These are phyloP conservation scores for Nothoprocta perdicaria DNA, from an alignment of 2,113 vertebrate species.

Conservation along the genomic window DNA sequence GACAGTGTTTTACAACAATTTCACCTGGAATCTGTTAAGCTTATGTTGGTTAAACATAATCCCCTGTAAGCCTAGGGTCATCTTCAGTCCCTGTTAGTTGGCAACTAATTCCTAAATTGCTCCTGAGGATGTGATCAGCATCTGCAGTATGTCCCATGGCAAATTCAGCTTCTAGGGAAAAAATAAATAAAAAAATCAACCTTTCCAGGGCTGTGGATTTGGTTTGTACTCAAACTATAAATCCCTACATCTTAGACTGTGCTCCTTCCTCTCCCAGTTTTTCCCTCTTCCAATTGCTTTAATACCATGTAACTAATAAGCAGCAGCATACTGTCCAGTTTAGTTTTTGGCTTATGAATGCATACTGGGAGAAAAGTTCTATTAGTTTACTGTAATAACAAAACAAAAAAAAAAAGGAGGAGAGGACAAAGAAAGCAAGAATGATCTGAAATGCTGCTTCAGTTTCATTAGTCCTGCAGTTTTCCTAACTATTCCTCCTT, in stretches of 20 bases:
- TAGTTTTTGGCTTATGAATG: conserved; percentile 39
- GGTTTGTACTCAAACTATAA: neutral
- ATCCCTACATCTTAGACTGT: neutral
- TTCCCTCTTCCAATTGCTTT: neutral
- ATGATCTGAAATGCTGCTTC: neutral
- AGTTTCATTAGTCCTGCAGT: neutral
- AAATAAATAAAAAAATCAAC: neutral
- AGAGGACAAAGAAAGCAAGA: neutral
- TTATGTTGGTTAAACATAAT: neutral
- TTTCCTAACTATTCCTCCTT: neutral
- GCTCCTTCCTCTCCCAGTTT: neutral
- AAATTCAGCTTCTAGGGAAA: neutral
- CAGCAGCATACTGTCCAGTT: conserved; percentile 36
- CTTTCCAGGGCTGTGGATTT: neutral
- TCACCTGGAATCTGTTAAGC: neutral
- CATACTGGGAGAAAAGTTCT: conserved; percentile 1
- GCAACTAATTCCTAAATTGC: neutral
- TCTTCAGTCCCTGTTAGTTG: neutral
- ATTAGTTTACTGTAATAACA: conserved; percentile 62
- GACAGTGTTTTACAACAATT: too few relatives aligned
- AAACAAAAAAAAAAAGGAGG: neutral
- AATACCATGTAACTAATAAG: conserved; percentile 56
- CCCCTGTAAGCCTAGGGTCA: neutral
- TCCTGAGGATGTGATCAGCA: neutral
- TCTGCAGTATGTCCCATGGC: neutral